Evolutionary conservation across 2,888 invertebrate species (phyloP).

Genomic region (Pomacea canaliculata): DNA sequence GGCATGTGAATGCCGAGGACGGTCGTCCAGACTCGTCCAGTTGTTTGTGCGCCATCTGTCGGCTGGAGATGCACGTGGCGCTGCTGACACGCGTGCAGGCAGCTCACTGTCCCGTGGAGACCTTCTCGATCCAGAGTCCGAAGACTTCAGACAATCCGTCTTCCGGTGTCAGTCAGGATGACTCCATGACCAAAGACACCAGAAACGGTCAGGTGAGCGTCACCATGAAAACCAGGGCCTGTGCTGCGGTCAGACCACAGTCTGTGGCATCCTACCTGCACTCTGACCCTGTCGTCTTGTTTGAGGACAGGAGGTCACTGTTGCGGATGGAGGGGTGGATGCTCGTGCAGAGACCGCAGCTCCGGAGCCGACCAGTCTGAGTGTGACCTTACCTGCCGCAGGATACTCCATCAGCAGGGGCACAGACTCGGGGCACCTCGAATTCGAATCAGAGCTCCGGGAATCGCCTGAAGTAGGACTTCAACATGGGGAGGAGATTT

Average conservation of each 20-base stretch:
- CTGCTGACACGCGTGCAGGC: conserved; percentile 3
- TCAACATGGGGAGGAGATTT: too few species aligned
- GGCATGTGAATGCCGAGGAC: neutral
- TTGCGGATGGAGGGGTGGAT: too few species aligned
- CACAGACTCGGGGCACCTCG: too few species aligned
- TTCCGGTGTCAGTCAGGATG: neutral
- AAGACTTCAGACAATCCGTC: too few species aligned
- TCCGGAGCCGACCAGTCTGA: conserved; percentile 12
- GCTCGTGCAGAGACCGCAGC: neutral
- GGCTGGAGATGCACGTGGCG: conserved; percentile 49
- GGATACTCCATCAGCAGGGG: too few species aligned
- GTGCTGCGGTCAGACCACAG: neutral
- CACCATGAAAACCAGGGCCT: neutral
- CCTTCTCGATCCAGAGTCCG: too few species aligned
- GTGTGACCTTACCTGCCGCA: conserved; percentile 11
- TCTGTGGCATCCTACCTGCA: neutral
- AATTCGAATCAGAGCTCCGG: too few species aligned
- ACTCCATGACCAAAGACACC: neutral
- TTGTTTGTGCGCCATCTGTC: conserved; percentile 52
- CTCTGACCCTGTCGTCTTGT: neutral
- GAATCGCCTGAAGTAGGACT: too few species aligned
- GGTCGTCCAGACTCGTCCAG: conserved; percentile 32
- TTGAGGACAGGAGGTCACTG: neutral
- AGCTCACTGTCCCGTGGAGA: too few species aligned
- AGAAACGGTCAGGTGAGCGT: conserved; percentile 1